Conservation (phyloP, 2,113 vertebrate genomes). For the Caretta caretta region DNA sequence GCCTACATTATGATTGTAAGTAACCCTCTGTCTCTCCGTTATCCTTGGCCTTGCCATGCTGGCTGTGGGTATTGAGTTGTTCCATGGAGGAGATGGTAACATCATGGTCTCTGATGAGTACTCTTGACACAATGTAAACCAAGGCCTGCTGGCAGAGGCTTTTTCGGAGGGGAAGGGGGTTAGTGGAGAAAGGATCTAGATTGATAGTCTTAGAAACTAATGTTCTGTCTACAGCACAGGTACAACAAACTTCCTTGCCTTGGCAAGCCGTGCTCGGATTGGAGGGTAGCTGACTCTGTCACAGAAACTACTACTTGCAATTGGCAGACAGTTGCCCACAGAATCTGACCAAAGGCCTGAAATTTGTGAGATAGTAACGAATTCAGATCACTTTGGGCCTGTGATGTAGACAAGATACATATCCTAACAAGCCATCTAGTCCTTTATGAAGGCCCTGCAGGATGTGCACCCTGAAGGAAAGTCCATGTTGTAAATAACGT, state of each 20-base stretch:
- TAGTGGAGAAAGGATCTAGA: background rate
- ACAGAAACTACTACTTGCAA: background rate
- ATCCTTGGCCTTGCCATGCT: background rate
- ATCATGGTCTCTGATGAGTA: background rate
- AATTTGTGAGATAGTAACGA: background rate
- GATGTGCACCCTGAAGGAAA: background rate
- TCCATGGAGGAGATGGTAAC: background rate
- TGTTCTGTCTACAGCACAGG: background rate
- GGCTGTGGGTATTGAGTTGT: rapidly evolving
- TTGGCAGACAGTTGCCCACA: background rate
- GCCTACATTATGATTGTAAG: background rate
- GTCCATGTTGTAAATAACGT: background rate
- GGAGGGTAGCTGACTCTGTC: background rate
- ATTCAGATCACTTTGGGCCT: background rate
- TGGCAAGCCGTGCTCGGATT: background rate
- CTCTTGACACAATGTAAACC: background rate
- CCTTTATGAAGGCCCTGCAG: background rate
- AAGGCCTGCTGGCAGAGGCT: background rate
- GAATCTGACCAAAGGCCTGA: background rate
- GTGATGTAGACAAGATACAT: background rate
- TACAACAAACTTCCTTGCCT: background rate
- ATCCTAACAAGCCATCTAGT: rapidly evolving
- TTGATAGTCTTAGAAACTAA: background rate
- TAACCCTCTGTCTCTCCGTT: background rate
- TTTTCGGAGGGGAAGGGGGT: background rate